phyloP scores from a whole-genome alignment of 2,888 invertebrate genomes.

The Cryptocheilus praepositus region DNA sequence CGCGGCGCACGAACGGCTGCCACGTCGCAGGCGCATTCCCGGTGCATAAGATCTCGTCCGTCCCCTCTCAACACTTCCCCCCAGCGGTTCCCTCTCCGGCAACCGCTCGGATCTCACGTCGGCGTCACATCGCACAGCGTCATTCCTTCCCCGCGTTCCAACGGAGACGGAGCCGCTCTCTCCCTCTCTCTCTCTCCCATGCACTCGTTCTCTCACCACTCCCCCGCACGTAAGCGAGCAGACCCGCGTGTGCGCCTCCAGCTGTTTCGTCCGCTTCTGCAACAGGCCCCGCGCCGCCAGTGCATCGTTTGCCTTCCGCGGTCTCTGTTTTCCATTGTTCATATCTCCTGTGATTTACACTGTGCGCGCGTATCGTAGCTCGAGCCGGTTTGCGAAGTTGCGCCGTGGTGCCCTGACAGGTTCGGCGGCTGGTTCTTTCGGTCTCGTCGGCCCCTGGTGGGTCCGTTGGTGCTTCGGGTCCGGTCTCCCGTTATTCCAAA shows the following conservation, averaged over 20 bases:
- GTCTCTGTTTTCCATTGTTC: no score
- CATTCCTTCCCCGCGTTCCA: constrained; percentile 47
- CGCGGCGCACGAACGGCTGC: constrained; percentile 16
- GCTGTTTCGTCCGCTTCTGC: background rate
- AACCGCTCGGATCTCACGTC: constrained; percentile 1
- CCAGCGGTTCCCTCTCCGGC: constrained; percentile 7
- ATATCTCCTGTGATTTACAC: no score
- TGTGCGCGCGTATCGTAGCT: no score
- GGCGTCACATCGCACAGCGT: constrained; percentile 14
- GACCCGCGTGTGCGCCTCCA: constrained; percentile 11
- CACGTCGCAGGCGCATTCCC: constrained; percentile 51
- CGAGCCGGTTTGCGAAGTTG: no score
- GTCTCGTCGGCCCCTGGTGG: no score
- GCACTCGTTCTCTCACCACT: no score
- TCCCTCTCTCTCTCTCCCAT: constrained; percentile 17
- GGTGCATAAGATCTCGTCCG: constrained; percentile 27
- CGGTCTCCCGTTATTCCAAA: background rate
- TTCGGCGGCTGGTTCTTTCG: no score
- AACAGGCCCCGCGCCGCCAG: constrained; percentile 6
- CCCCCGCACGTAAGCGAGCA: background rate
- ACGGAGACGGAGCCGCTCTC: constrained; percentile 13
- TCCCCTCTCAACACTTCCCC: constrained; percentile 17
- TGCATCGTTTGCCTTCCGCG: no score
- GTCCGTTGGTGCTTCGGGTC: no score
- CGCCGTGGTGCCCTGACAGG: no score